Base-by-base conservation (phyloP, 2,888 invertebrate species). In the Agrochola lota region DNA sequence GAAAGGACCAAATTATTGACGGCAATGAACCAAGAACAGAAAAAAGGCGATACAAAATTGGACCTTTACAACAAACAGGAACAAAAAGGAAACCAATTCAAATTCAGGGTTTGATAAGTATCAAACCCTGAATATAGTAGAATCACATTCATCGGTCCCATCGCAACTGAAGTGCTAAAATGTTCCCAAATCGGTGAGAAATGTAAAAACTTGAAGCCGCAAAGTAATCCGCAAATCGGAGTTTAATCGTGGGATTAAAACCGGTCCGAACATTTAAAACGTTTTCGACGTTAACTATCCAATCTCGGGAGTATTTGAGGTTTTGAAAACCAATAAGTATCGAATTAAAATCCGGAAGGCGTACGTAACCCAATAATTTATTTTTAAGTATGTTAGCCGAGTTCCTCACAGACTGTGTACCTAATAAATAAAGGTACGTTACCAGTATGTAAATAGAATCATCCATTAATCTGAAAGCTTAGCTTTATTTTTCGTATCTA, bases 231-330 rank as follows among this genome's bases (percentile, higher is more conserved):
- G 46, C 30, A 82, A 85, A 82, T 85, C 60, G 60, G 12, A 62
- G 64, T 71, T 84, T 59, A 83, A 83, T 63, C 72, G 70, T 23
- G 40, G 12, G 71, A 68, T 76, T 85, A 77, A 73, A 78, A 81
- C 55, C 76, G 43, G 57, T 49, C 78, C 59, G 59, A 71, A 68
- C 49, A 70, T 79, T 81, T 80, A 79, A 86, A 85, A 86, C 72
- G 60, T 77, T 86, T 86, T 77, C 68, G 23, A 77, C n/a, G 83
- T 83, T 68, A 86, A 85, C 77, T 77, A 74, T 71, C 23, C 66
- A 64, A 77, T 77, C 77, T 20, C 49, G 55, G 49, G 35, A 66
- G 76, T 30, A 62, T 78, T 87, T 72, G n/a, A 43, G 72, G 70
- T 77, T 59, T 71, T 66, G 60, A 78, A 82, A 77, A 82, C 80